Conservation (phyloP, 2,888 invertebrate species). For the Nasonovia ribisnigri region DNA sequence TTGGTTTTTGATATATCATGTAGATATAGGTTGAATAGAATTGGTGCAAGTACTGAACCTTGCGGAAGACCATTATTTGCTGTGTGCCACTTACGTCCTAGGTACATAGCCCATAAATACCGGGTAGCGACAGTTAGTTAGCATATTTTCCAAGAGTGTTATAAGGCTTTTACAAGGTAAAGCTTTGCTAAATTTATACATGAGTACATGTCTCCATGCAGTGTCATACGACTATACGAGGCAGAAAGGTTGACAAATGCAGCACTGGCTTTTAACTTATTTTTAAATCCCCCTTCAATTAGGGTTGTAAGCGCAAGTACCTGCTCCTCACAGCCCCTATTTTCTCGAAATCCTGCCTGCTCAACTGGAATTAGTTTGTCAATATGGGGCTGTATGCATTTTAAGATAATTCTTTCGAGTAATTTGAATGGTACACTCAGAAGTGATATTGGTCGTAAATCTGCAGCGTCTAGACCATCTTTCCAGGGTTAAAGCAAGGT, state of each 20-base stretch:
- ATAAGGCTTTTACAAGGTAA: slow-evolving; percentile 23
- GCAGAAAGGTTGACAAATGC: background rate
- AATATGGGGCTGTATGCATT: slow-evolving; percentile 9
- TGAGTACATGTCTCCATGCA: background rate
- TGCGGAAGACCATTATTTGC: slow-evolving; percentile 33
- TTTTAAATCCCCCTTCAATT: background rate
- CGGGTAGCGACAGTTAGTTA: slow-evolving; percentile 62
- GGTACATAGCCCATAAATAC: slow-evolving; percentile 57
- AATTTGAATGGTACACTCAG: slow-evolving; percentile 64
- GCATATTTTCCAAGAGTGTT: slow-evolving; percentile 59
- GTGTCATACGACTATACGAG: background rate
- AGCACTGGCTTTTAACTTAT: background rate
- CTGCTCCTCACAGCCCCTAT: slow-evolving; percentile 63
- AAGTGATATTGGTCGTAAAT: slow-evolving; percentile 66
- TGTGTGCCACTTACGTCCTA: slow-evolving; percentile 58
- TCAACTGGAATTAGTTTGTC: slow-evolving; percentile 64
- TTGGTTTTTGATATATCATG: slow-evolving; percentile 51
- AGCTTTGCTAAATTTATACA: slow-evolving; percentile 22
- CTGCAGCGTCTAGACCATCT: slow-evolving; percentile 56
- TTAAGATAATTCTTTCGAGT: slow-evolving; percentile 60
- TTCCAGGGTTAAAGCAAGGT: slow-evolving; percentile 64
- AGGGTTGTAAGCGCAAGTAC: slow-evolving; percentile 65
- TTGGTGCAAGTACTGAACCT: slow-evolving; percentile 2
- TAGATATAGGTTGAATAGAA: slow-evolving; percentile 50
- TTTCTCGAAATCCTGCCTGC: slow-evolving; percentile 65